A percentile compares a stretch with the other conserved stretches of the same genome.
These are phyloP conservation scores for Pseudomugil tenellus DNA, from an alignment of 2,797 vertebrate species.

Conservation along the genomic window DNA sequence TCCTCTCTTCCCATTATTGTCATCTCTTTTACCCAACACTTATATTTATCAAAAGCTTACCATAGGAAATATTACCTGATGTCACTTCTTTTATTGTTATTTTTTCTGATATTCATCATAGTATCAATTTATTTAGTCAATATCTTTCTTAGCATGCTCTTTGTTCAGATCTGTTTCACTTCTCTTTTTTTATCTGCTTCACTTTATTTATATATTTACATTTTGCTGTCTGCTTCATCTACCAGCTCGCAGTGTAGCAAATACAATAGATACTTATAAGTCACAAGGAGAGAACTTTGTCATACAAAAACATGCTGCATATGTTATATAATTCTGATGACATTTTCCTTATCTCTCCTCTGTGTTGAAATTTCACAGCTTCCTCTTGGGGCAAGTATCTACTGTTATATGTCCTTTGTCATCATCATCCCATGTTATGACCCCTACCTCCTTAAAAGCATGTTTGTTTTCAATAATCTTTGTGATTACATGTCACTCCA, in stretches of 20 bases:
- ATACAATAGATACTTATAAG: slow-evolving; percentile 22
- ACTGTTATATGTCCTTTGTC: slow-evolving; percentile 59
- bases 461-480: slow-evolving; percentile 20
- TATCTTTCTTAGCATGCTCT: slow-evolving; percentile 44
- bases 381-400: slow-evolving; percentile 92
- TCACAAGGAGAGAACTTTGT: slow-evolving; percentile 18
- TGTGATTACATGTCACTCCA: slow-evolving; percentile 13
- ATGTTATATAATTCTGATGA: slow-evolving; percentile 55
- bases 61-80: not conserved
- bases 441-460: slow-evolving; percentile 2
- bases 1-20: slow-evolving; percentile 44
- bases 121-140: slow-evolving; percentile 16
- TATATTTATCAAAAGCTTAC: not conserved
- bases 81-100: not conserved
- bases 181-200: slow-evolving; percentile 4
- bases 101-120: not conserved
- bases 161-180: slow-evolving; percentile 10
- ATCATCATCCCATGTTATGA: not conserved
- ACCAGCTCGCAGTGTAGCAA: slow-evolving; percentile 10
- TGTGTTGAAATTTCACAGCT: slow-evolving; percentile 83
- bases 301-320: not conserved
- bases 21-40: slow-evolving; percentile 8
- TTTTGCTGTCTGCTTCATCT: slow-evolving; percentile 18
- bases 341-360: slow-evolving; percentile 75
- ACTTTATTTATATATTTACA: slow-evolving; percentile 1